Evolutionary conservation across 2,797 vertebrate species (phyloP).

Genomic region (Pteropus rufus): DNA sequence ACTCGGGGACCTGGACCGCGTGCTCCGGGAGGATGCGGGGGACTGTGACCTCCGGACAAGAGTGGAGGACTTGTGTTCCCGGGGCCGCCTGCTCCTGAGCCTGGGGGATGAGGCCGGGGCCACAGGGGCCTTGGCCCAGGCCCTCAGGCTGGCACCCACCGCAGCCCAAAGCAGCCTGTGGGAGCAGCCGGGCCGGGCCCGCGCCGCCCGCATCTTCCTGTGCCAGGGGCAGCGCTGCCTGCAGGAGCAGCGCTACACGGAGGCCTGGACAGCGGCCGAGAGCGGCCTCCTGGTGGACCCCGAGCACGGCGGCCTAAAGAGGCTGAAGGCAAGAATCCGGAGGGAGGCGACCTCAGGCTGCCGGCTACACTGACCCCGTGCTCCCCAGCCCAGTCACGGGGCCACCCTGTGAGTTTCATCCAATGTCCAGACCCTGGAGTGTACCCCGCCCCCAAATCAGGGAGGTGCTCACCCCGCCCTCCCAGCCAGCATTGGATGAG

Average conservation of each 20-base stretch:
- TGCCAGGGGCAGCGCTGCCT: slow-evolving; percentile 82
- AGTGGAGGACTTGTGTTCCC: slow-evolving; percentile 87
- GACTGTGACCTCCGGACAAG: slow-evolving; percentile 69
- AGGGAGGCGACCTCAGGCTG: slow-evolving; percentile 87
- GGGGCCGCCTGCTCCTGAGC: slow-evolving; percentile 85
- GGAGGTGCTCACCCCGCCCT: background rate
- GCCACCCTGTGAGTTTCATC: too few species aligned
- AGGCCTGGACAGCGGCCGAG: slow-evolving; percentile 88
- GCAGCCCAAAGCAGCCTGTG: slow-evolving; percentile 82
- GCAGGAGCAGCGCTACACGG: slow-evolving; percentile 82
- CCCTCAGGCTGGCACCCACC: slow-evolving; percentile 85
- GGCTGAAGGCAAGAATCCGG: slow-evolving; percentile 87
- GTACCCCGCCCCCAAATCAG: background rate
- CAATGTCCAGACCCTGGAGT: background rate
- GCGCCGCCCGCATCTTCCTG: slow-evolving; percentile 83
- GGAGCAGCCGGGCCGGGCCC: slow-evolving; percentile 78
- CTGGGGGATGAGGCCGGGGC: slow-evolving; percentile 84
- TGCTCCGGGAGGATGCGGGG: slow-evolving; percentile 81
- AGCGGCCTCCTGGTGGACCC: slow-evolving; percentile 87
- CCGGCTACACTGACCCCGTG: slow-evolving; percentile 85
- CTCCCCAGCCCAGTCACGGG: rapidly evolving
- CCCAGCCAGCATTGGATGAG: too few species aligned
- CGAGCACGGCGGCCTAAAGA: slow-evolving; percentile 86
- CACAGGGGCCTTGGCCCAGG: slow-evolving; percentile 86
- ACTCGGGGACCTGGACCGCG: slow-evolving; percentile 86